These are phyloP conservation scores for Masnerella sp. DNA, from an alignment of 2,888 invertebrate genomes.

Conservation along the genomic window DNA sequence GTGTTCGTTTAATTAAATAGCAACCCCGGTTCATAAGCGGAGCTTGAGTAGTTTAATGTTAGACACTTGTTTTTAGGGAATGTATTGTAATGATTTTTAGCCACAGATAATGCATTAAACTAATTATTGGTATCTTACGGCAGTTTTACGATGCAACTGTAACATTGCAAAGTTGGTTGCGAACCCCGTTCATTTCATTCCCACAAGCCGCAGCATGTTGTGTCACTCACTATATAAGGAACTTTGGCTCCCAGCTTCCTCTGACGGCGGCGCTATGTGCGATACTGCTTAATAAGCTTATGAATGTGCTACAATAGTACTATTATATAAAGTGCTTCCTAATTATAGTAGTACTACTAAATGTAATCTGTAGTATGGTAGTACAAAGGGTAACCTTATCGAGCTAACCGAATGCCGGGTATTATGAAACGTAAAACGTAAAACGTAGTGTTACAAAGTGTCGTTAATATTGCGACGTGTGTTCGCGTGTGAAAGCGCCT, in stretches of 20 bases:
- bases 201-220: conserved; percentile 46
- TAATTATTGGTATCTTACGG: conserved; percentile 7
- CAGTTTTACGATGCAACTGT: conserved; percentile 20
- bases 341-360: conserved; percentile 56
- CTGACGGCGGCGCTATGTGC: conserved; percentile 36
- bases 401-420: conserved; percentile 41
- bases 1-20: too few relatives aligned
- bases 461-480: conserved; percentile 36
- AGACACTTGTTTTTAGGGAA: too few relatives aligned
- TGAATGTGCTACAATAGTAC: conserved; percentile 55
- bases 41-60: too few relatives aligned
- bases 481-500: conserved; percentile 28
- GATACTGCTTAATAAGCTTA: conserved; percentile 58
- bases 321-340: conserved; percentile 55
- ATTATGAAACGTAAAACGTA: conserved; percentile 45
- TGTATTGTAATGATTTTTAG: conserved; percentile 1
- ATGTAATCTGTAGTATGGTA: conserved; percentile 49
- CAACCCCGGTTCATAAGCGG: too few relatives aligned
- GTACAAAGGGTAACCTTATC: conserved; percentile 51
- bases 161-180: conserved; percentile 28
- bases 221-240: conserved; percentile 53
- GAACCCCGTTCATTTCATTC: conserved; percentile 35
- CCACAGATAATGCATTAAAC: background rate
- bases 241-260: conserved; percentile 37
- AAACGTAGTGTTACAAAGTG: conserved; percentile 47